phyloP scores from a whole-genome alignment of 2,888 invertebrate genomes.

The Zygogramma bicolorata region DNA sequence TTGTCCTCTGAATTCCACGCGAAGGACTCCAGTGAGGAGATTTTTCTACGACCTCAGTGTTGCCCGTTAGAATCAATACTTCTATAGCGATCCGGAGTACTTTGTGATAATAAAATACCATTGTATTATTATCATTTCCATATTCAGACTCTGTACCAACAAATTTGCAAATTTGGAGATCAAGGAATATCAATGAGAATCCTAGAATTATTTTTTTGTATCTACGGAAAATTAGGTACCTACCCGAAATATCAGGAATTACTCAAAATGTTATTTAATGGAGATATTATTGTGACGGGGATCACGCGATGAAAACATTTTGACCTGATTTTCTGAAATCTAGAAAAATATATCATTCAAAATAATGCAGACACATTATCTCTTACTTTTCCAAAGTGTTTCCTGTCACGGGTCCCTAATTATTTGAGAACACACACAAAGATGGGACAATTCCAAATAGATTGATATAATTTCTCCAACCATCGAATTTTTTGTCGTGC shows the following conservation, averaged over 20 bases:
- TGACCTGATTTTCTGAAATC: constrained; percentile 40
- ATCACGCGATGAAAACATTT: constrained; percentile 41
- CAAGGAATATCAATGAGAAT: no score
- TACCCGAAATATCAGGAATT: neutral
- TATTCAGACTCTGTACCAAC: no score
- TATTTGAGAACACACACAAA: constrained; percentile 41
- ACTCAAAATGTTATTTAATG: constrained; percentile 33
- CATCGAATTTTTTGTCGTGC: neutral
- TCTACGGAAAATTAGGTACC: no score
- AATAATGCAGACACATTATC: constrained; percentile 52
- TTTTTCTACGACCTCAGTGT: no score
- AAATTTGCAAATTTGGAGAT: no score
- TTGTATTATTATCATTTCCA: no score
- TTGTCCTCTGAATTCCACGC: no score
- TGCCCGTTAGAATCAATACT: no score
- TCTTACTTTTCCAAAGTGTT: constrained; percentile 51
- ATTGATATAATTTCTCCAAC: constrained; percentile 5
- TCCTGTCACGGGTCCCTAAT: constrained; percentile 48
- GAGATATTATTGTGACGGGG: constrained; percentile 40
- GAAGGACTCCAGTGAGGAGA: no score
- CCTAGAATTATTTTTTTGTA: neutral
- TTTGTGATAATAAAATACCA: no score
- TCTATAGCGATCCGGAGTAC: no score
- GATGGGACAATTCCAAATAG: neutral
- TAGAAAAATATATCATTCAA: constrained; percentile 35